These are phyloP conservation scores for Halictus ligatus DNA, from an alignment of 2,888 invertebrate species.

Conservation along the genomic window DNA sequence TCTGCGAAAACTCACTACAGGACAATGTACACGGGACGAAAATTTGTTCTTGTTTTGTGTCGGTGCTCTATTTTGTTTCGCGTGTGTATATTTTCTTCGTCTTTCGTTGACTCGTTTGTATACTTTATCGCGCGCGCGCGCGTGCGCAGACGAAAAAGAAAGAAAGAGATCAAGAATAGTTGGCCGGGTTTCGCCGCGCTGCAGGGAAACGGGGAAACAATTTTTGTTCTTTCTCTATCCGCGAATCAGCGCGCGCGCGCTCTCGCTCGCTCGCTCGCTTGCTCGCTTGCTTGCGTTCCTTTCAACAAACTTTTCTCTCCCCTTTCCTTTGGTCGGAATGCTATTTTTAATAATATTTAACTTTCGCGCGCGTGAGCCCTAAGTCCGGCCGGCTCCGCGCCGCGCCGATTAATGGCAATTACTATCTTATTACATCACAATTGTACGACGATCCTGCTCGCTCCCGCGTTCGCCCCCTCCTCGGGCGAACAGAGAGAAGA, in stretches of 20 bases:
- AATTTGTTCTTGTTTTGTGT: conserved; percentile 44
- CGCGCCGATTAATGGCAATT: conserved; percentile 53
- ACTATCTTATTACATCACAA: conserved; percentile 70
- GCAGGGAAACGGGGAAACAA: conserved; percentile 47
- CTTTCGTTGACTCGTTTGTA: conserved; percentile 10
- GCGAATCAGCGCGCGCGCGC: too few species aligned
- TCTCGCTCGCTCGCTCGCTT: not conserved
- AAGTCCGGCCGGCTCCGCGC: conserved; percentile 46
- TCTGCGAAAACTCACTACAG: conserved; percentile 18
- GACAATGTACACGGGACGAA: conserved; percentile 6
- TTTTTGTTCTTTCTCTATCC: conserved; percentile 12
- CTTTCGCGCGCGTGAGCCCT: conserved; percentile 47
- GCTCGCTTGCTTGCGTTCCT: not conserved
- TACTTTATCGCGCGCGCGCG: conserved; percentile 12
- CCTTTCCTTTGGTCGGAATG: conserved; percentile 70
- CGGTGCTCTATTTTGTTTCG: conserved; percentile 50
- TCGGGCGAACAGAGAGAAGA: conserved; percentile 60
- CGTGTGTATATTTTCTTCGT: not conserved
- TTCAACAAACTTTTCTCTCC: conserved; percentile 14
- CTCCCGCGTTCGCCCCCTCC: conserved; percentile 65
- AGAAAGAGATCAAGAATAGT: conserved; percentile 32
- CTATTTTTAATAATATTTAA: conserved; percentile 56
- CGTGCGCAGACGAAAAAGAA: conserved; percentile 26
- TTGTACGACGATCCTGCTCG: conserved; percentile 70
- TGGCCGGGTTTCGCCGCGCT: conserved; percentile 59